Percentiles rank a stretch among this genome's conserved stretches.
These are phyloP conservation scores for Microtus oregoni DNA, from an alignment of 2,113 vertebrate genomes.

Conservation along the genomic window DNA sequence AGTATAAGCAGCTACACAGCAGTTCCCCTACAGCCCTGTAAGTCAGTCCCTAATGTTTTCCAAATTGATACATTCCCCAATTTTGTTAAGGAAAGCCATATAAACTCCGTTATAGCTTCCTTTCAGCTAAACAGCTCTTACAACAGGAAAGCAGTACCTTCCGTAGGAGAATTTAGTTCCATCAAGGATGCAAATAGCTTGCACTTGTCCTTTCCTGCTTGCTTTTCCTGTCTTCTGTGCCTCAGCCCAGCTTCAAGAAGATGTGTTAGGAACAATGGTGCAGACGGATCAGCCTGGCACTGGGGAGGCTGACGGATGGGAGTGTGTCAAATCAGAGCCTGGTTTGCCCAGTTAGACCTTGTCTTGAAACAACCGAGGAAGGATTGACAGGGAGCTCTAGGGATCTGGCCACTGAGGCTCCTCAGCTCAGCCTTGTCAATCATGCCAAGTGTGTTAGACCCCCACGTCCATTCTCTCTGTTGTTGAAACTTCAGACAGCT, in stretches of 20 bases:
- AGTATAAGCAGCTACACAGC: not conserved
- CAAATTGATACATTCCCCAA: slow-evolving; percentile 3
- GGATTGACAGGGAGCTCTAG: not conserved
- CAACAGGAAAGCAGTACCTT: not conserved
- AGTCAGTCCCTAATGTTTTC: slow-evolving; percentile 11
- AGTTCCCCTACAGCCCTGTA: not conserved
- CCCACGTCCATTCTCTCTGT: not conserved
- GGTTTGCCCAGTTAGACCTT: not conserved
- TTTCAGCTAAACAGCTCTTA: slow-evolving; percentile 17
- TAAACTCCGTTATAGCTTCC: slow-evolving; percentile 29
- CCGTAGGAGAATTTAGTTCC: not conserved
- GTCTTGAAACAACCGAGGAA: not conserved
- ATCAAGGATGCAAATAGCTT: not conserved
- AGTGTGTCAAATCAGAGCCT: not conserved
- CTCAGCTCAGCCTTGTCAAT: not conserved
- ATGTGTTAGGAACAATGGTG: too few relatives aligned
- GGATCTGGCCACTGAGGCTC: not conserved
- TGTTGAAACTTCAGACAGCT: not conserved
- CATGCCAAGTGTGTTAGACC: not conserved
- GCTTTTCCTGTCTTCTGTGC: not conserved
- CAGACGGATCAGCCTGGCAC: not conserved
- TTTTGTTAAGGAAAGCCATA: slow-evolving; percentile 43
- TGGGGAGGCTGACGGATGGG: not conserved
- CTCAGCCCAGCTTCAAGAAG: not conserved
- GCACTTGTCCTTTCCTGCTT: not conserved